Base-by-base conservation (phyloP, 1,140 invertebrate species). In the Eciton burchellii region DNA sequence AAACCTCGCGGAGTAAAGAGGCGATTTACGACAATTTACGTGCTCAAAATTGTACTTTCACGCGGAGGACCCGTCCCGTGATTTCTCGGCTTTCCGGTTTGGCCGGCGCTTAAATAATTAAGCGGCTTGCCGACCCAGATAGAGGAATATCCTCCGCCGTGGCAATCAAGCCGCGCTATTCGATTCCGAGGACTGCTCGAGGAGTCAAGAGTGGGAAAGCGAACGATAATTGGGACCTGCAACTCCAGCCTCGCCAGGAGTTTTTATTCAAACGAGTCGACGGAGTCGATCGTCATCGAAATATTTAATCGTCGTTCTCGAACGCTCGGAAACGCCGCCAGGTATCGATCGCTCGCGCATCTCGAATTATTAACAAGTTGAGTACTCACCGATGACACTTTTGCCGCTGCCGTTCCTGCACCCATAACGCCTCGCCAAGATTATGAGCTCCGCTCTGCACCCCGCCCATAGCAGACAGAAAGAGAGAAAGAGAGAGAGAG, bases 401-500 rank as follows among this genome's bases (percentile, higher is more conserved):
- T 82, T 94, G 93, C 79, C 89, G 92, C 73, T 93, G 92, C 65
- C 93, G 90, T 83, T 94, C 93, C 9, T 94, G 93, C 72, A 91
- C 89, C 93, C 93, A 94, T 77, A 94, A 90, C 60, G 93, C 91
- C 66, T 94, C 93, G 5, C 93, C 93, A 45, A 94, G 89, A 88
- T 89, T 93, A 71, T 94, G 93, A 56, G 92, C 88, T 74, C 93
- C 92, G 83, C 93, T 93, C 43, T 94, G 93, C 52, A 92, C 91
- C 57, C 93, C 93, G 21, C 93, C 93, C 93, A 94, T 94, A 73
- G 60, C 6, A n/a, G 35, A 35, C 77, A 59, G 57, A 87, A 56
- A 63, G 63, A 62, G 79, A 88, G 70, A 76, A 79, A 35, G 35
- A 35, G 6, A 35, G 35, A 35, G 35, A 35, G 35, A 35, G 35